Evolutionary conservation across 2,797 vertebrate genomes (phyloP), one percentile per base, ranked within the genome.

Genomic region (Brachymystax lenok): DNA sequence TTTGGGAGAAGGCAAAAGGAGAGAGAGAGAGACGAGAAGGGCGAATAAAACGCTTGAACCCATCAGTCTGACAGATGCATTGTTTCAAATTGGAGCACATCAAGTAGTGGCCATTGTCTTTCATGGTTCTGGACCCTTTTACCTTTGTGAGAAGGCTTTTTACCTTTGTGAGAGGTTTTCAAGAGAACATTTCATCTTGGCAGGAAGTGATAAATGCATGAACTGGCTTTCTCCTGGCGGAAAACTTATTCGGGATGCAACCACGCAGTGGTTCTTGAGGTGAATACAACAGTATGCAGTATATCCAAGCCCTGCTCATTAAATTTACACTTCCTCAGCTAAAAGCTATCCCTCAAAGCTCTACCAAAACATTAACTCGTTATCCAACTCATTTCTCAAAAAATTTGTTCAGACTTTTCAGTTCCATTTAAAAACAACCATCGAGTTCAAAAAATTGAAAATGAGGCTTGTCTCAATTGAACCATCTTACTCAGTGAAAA

Each of bases 41-140:
- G 81, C 83, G 83, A 87, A 82, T 63, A 40, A 67, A 76, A 74
- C 54, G 73, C 82, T 85, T 89, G 74, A 76, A 78, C 79, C 74
- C 10, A 46, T 46, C 40, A 46, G 40, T 46, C 10, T 3, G 2
- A 46, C 40, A 46, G 10, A 12, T 46, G 10, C 8, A 10, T 40
- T 40, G 10, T 40, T 40, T 46, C 40, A 46, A 46, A 46, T 46
- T 46, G 40, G 40, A 46, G 8, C 33, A 40, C 67, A 68, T 86
- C 79, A 82, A 74, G 71, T 52, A 16, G 50, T 16, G 50, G 27
- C 76, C 84, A 74, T 61, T 74, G 73, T 77, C 74, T 69, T 85
- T 64, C 72, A 61, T 76, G n/a, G 33, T 70, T 84, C 71, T 21
- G 56, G 64, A 71, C 71, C 66, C 56, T 54, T 69, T 79, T 77